Conservation (phyloP, 2,113 vertebrate genomes). For the Epinephelus cyanopodus region DNA sequence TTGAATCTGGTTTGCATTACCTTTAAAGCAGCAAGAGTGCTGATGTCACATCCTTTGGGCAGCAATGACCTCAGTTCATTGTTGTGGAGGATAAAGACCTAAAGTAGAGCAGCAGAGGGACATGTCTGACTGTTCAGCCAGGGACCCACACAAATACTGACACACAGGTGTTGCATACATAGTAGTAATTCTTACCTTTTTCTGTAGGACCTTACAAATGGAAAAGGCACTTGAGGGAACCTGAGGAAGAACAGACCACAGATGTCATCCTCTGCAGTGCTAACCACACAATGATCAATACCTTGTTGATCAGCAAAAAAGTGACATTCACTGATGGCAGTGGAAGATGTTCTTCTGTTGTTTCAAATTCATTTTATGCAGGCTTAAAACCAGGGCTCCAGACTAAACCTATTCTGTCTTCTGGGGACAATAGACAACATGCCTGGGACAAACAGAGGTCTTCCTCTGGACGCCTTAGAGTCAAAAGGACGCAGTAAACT, state of each 20-base stretch:
- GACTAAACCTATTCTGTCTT: too few relatives aligned
- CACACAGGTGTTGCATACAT: not conserved
- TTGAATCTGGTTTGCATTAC: conserved; percentile 70
- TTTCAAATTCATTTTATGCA: too few relatives aligned
- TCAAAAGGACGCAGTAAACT: too few relatives aligned
- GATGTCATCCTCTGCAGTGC: not conserved
- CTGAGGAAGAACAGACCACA: conserved; percentile 74
- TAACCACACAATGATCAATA: not conserved
- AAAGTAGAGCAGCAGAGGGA: conserved; percentile 46
- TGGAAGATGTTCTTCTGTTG: too few relatives aligned
- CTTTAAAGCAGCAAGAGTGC: conserved; percentile 89
- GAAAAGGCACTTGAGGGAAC: conserved; percentile 91
- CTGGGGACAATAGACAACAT: too few relatives aligned
- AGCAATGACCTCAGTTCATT: conserved; percentile 89
- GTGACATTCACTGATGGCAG: too few relatives aligned
- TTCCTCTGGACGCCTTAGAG: too few relatives aligned
- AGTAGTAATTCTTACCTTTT: conserved; percentile 88
- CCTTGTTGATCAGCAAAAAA: too few relatives aligned
- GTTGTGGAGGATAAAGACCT: conserved; percentile 92
- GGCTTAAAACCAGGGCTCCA: too few relatives aligned
- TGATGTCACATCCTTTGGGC: conserved; percentile 90
- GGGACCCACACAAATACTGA: not conserved
- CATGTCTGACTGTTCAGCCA: not conserved
- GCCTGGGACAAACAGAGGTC: too few relatives aligned
- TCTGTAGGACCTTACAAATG: conserved; percentile 94